phyloP scores from a whole-genome alignment of 2,113 vertebrate genomes.

The Ictidomys tridecemlineatus region DNA sequence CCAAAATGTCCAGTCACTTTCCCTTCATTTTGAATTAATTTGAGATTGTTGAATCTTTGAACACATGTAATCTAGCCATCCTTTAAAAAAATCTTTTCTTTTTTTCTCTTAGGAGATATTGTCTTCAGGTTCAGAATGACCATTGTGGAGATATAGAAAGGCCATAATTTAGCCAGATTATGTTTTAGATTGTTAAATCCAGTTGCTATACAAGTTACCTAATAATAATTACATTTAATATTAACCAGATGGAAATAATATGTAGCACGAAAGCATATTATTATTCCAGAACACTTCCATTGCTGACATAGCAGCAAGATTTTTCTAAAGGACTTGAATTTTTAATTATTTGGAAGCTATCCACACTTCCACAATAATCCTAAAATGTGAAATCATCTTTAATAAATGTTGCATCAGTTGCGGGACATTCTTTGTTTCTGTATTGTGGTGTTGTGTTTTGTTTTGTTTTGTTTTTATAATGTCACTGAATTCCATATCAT shows the following conservation, averaged over 20 bases:
- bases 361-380: not conserved
- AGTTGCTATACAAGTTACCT: not conserved
- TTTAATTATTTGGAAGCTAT: not conserved
- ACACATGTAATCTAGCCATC: not conserved
- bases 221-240: not conserved
- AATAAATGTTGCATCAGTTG: not conserved
- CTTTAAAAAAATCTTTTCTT: not conserved
- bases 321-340: not conserved
- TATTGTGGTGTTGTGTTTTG: constrained; percentile 50
- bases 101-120: constrained; percentile 4
- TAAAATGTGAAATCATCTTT: constrained; percentile 25
- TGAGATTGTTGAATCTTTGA: not conserved
- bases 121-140: not conserved
- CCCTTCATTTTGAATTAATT: not conserved
- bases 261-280: not conserved
- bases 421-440: constrained; percentile 74
- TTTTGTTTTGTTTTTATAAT: constrained; percentile 88
- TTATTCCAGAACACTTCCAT: not conserved
- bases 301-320: not conserved
- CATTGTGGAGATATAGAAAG: not conserved
- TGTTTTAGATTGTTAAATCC: not conserved
- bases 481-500: constrained; percentile 98
- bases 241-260: constrained; percentile 4
- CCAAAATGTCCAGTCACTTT: not conserved
- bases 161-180: not conserved